Conservation (phyloP, 2,113 vertebrate genomes). For the Platichthys flesus region DNA sequence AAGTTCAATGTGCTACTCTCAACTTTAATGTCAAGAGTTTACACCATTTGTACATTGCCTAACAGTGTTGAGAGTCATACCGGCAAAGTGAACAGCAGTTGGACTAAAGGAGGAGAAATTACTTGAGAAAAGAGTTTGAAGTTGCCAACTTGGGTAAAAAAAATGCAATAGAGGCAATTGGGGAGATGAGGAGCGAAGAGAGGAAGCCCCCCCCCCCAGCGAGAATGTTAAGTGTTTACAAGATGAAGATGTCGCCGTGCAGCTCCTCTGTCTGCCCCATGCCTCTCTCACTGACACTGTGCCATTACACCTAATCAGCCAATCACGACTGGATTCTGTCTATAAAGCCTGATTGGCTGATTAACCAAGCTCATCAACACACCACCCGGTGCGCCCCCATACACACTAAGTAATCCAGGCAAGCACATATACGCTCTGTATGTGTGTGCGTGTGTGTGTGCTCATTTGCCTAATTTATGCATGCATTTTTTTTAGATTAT, state of each 20-base stretch:
- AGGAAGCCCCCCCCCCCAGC: slow-evolving; percentile 37
- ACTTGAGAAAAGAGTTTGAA: slow-evolving; percentile 1
- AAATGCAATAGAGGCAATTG: background rate
- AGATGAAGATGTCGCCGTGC: slow-evolving; percentile 43
- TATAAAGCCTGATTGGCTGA: slow-evolving; percentile 77
- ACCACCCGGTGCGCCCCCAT: slow-evolving; percentile 53
- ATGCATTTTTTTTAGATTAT: slow-evolving; percentile 28
- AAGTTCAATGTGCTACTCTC: slow-evolving; percentile 4
- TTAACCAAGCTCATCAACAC: slow-evolving; percentile 74
- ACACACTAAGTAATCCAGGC: background rate
- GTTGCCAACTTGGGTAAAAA: slow-evolving; percentile 6
- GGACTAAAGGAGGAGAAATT: background rate
- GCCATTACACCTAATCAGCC: slow-evolving; percentile 70
- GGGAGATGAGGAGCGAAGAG: background rate
- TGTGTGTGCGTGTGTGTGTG: slow-evolving; percentile 8
- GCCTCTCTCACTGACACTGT: slow-evolving; percentile 48
- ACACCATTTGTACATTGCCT: background rate
- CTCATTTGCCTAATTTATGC: slow-evolving; percentile 53
- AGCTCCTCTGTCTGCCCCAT: slow-evolving; percentile 39
- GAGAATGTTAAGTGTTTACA: slow-evolving; percentile 62
- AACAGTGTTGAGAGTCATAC: background rate
- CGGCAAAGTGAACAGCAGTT: background rate
- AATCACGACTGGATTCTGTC: slow-evolving; percentile 73
- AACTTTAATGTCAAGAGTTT: slow-evolving; percentile 10
- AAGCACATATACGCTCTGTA: background rate